Base-by-base conservation (phyloP, 1,140 invertebrate species). In the Rhopalosiphum padi region DNA sequence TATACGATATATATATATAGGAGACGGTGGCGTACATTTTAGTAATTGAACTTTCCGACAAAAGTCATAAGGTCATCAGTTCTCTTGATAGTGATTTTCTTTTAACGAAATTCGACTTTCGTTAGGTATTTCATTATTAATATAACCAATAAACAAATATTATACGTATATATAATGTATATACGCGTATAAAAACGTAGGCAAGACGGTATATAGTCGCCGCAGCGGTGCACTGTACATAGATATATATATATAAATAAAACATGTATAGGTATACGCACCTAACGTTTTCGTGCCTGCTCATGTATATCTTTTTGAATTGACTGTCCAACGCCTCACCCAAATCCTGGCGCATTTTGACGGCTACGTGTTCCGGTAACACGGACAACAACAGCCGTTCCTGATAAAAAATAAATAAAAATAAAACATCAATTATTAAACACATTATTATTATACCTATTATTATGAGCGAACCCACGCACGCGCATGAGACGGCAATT, bases 261-360 rank as follows among this genome's bases (percentile, higher is more conserved):
- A 37, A 37, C 2, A 37, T 37, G 37, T 37, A 37, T 1, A 46
- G 46, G 46, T 30, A 60, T 23, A 94, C 95, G 95, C 96, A 98
- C 97, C 98, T 99, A 94, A 99, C 98, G 95, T 99, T 99, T 95
- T 99, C 98, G 95, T 99, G 98, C 35, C 98, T 96, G 94, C 98
- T 98, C 98, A 99, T 99, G 95, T 99, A 99, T 94, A 99, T 99
- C 95, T 99, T 99, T 95, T 99, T 98, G 95, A 99, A 99, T 95
- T 99, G 98, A 9, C 97, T 97, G 93, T 98, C 98, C 93, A 97
- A 97, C 8, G 97, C 97, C 35, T 97, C 97, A 25, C 98, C 98
- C 93, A 99, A 96, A 95, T 99, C 98, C 95, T 98, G 97, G 11
- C 98, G 96, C 98, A 99, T 99, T 95, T 98, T 98, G 37, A 98